These are phyloP conservation scores for Gnathonemus longibarbis DNA, from an alignment of 2,113 vertebrate genomes.

Conservation along the genomic window DNA sequence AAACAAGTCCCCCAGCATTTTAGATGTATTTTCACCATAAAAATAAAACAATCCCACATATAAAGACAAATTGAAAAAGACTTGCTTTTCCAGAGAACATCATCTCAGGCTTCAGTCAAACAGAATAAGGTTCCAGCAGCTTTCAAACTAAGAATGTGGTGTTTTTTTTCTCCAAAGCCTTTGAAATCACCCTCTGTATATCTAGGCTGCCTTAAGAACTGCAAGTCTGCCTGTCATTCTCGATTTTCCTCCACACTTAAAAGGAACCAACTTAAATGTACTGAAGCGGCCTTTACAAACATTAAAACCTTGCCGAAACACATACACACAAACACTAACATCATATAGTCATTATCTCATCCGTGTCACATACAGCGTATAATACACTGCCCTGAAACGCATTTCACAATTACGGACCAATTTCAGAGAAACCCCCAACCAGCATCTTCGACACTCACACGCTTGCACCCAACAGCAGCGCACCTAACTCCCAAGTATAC, in stretches of 20 bases:
- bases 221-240: constrained; percentile 34
- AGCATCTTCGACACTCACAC: neutral
- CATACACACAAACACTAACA: neutral
- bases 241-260: neutral
- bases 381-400: neutral
- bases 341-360: neutral
- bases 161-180: constrained; percentile 20
- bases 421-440: neutral
- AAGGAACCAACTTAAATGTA: constrained; percentile 8
- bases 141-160: constrained; percentile 43
- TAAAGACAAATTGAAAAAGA: neutral
- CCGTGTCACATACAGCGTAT: neutral
- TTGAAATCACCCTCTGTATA: constrained; percentile 42
- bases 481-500: neutral
- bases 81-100: neutral
- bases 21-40: neutral
- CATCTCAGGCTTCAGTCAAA: constrained; percentile 5
- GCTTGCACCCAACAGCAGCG: neutral
- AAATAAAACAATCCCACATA: neutral
- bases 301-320: neutral
- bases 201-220: constrained; percentile 31
- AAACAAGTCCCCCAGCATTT: neutral
- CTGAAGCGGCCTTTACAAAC: neutral
- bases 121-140: constrained; percentile 44
- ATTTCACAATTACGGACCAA: neutral